Percentiles rank a stretch among this genome's conserved stretches.
Evolutionary conservation across 2,113 vertebrate species (phyloP).

Genomic region (Grantiella picta): DNA sequence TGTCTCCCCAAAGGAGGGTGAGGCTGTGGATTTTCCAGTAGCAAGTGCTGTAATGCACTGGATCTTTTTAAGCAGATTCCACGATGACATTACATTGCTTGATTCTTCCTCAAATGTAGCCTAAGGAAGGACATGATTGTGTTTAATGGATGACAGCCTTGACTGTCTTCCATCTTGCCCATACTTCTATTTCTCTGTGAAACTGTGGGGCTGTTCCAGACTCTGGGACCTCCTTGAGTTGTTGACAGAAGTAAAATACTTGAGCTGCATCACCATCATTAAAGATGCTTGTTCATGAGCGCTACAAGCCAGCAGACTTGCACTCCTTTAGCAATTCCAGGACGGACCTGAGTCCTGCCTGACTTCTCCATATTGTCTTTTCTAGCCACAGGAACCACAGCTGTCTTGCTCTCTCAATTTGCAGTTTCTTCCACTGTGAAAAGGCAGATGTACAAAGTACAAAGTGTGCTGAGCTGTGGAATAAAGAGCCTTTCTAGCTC

Average conservation of each 20-base stretch:
- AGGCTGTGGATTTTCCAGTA: neutral
- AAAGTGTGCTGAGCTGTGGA: neutral
- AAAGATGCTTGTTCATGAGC: neutral
- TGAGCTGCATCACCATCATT: neutral
- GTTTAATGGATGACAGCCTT: neutral
- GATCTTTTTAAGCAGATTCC: neutral
- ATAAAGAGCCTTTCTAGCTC: neutral
- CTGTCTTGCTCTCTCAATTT: neutral
- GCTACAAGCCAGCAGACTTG: neutral
- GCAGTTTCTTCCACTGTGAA: neutral
- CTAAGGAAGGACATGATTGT: neutral
- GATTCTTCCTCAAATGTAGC: neutral
- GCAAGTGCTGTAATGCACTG: neutral
- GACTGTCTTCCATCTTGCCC: neutral
- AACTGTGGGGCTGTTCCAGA: neutral
- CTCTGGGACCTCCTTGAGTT: neutral
- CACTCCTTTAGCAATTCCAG: neutral
- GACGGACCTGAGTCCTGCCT: neutral
- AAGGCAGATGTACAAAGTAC: neutral
- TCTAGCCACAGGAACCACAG: neutral
- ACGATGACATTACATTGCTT: neutral
- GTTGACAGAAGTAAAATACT: neutral
- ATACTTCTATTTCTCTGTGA: neutral
- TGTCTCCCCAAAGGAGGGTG: accelerated
- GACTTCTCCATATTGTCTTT: neutral